Base-by-base conservation (phyloP, 2,888 invertebrate genomes). In the Clusia tigrina region DNA sequence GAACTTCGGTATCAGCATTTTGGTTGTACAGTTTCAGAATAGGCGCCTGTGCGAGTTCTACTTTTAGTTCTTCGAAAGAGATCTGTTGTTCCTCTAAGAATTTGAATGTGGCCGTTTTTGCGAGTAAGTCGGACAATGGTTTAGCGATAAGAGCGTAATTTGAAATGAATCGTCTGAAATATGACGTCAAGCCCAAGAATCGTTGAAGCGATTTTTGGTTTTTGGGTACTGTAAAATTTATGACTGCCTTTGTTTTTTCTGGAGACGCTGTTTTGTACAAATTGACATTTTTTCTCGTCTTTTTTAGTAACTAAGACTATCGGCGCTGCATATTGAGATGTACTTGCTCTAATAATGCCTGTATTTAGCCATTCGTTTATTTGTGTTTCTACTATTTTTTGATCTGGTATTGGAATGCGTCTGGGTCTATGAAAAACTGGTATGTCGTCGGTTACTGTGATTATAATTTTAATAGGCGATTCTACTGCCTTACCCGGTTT, bases 51-150 rank as follows among this genome's bases (percentile, higher is more conserved):
- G 38, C 15, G 12, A 65, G 24, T 48, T n/a, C 42, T 12, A n/a
- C 20, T 51, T 65, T 64, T 10, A 67, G 23, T 51, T 54, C 18
- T 32, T 56, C 5, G 17, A 64, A 62, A 5, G 64, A 58, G 12
- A 37, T 32, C 46, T n/a, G 6, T 48, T 66, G 56, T 48, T 56
- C 32, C 1, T 25, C 51, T 6, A 46, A 56, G 17, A 66, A 52
- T 64, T 2, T 65, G 62, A 5, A 72, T 62, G 23, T 9, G 1
- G 17, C 25, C 5, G 0, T 24, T 18, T 63, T 61, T 17, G n/a
- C 20, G 12, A 69, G 23, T 22, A 60, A 26, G 26, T 81, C 76
- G 22, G 74, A 74, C 51, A 80, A 63, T 10, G 76, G 77, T 60
- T 69, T 72, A 1, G 79, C 78, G 18, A 77, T 73, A 15, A 66